These are phyloP conservation scores for Ia io DNA, from an alignment of 2,113 vertebrate species.

Conservation along the genomic window DNA sequence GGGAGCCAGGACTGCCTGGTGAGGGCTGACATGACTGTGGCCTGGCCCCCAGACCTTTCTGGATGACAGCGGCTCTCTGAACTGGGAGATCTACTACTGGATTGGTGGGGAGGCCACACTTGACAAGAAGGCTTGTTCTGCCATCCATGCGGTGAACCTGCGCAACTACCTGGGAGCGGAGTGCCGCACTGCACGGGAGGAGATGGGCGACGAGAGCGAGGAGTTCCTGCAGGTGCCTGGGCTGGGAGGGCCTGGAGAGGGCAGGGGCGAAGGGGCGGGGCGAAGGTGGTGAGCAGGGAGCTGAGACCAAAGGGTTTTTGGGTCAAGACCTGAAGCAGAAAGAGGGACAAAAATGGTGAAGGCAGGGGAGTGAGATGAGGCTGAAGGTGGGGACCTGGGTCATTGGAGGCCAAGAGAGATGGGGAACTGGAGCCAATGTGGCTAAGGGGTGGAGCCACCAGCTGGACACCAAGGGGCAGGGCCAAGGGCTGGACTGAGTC, in stretches of 20 bases:
- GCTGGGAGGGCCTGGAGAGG: accelerated
- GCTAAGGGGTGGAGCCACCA: background rate
- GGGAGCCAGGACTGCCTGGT: background rate
- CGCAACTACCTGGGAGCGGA: slow-evolving; percentile 95
- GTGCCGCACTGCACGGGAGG: slow-evolving; percentile 92
- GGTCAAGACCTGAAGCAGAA: background rate
- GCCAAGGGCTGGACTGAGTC: background rate
- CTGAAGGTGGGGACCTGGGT: background rate
- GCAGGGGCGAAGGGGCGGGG: accelerated
- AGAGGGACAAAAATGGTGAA: background rate
- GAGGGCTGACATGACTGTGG: background rate
- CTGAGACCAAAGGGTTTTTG: background rate
- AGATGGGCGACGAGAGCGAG: slow-evolving; percentile 98
- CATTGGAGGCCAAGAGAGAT: background rate
- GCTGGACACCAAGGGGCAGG: background rate
- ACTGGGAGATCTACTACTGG: slow-evolving; percentile 98
- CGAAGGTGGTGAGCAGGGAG: accelerated
- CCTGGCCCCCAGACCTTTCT: slow-evolving; percentile 86
- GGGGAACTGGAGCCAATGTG: too few relatives aligned
- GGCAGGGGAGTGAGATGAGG: background rate
- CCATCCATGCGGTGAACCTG: slow-evolving; percentile 97
- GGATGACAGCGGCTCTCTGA: slow-evolving; percentile 92
- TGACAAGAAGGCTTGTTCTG: slow-evolving; percentile 96
- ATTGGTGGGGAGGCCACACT: slow-evolving; percentile 95
- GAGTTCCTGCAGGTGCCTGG: slow-evolving; percentile 91